Base-by-base conservation (phyloP, 2,888 invertebrate species). In the Xanthia icteritia region DNA sequence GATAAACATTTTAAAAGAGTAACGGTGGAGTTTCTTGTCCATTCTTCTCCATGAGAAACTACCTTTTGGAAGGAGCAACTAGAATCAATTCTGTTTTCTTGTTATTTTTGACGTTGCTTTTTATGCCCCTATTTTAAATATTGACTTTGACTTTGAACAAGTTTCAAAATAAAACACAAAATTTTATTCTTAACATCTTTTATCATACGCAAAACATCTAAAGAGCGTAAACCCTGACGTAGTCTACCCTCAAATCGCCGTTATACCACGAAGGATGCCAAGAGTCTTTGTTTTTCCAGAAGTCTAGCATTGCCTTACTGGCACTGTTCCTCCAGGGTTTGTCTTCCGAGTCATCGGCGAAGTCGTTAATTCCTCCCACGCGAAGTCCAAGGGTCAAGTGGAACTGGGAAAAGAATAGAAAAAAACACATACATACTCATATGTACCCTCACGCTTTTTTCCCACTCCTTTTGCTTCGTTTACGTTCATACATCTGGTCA, bases 321-420 rank as follows among this genome's bases (percentile, higher is more conserved):
- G 97, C 97, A 8, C 93, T 92, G 92, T 98, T 98, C 72, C 88
- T 94, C 98, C 99, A 99, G 0, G 98, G 98, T 91, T 99, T 99
- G 65, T 94, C 94, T 0, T 94, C 88, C 76, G 86, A 11, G 15
- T 92, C 91, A 88, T 98, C 98, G 0, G 97, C 96, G 91, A 98
- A 98, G 92, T 97, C 97, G 76, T 97, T 97, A 67, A 97, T 94
- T 15, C 99, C 99, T 0, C 98, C 99, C n/a, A 98, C 98, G 8
- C 98, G 98, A 6, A 98, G 96, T 20, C 98, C 99, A 42, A 99
- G 92, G 0, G 97, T 97, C 17, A 99, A 91, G 92, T 98, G 98
- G 97, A 98, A 98, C 97, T 98, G 95, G 82, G 86, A n/a, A 23
- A 27, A 23, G 3, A 45, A 48, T 56, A 51, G 0, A 36, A 36